Conservation (phyloP, 2,113 vertebrate genomes). For the Ginglymostoma cirratum region DNA sequence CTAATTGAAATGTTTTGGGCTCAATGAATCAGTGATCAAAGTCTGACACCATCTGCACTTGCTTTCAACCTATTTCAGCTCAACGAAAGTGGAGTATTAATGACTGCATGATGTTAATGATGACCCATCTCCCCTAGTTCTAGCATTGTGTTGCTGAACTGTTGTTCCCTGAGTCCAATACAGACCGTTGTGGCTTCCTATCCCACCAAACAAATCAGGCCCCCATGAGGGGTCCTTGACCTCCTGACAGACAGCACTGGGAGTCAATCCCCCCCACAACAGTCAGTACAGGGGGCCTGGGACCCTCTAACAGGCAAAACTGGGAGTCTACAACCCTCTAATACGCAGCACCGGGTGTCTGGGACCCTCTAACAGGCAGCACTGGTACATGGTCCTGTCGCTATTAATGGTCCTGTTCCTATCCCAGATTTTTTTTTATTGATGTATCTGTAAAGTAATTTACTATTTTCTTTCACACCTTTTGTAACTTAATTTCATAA, state of each 20-base stretch:
- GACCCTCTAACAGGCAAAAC: neutral
- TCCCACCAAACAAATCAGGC: neutral
- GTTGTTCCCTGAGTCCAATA: neutral
- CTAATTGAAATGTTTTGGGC: neutral
- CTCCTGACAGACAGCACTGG: neutral
- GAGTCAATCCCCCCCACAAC: neutral
- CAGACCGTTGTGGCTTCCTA: neutral
- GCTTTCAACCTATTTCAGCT: neutral
- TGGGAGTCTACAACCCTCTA: neutral
- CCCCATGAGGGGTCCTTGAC: no score
- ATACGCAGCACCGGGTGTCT: no score
- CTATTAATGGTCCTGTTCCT: no score
- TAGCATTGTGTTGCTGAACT: neutral
- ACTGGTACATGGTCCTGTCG: no score
- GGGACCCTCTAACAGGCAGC: neutral
- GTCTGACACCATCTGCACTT: neutral
- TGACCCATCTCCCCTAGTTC: neutral
- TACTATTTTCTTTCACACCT: no score
- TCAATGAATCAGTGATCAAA: neutral
- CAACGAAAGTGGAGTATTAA: no score
- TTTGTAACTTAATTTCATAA: no score
- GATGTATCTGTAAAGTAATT: no score
- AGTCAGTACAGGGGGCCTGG: neutral
- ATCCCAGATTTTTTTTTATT: no score
- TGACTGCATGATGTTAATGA: neutral